Percentiles rank a stretch among this genome's conserved stretches.
Conservation (phyloP, 2,888 invertebrate species). For the Vandiemenella viatica region DNA sequence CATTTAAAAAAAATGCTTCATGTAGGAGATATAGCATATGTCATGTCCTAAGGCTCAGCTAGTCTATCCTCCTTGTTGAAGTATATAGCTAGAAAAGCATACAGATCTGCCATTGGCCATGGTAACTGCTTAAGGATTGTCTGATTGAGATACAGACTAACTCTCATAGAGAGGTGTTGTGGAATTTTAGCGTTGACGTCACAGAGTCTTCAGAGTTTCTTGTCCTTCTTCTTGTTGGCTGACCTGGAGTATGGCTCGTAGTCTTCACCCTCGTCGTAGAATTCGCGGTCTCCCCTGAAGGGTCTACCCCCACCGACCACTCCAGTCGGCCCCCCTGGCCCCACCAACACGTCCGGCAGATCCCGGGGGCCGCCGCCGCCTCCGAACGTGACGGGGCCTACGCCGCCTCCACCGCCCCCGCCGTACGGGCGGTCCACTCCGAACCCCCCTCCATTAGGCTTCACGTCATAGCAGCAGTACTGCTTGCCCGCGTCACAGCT, state of each 20-base stretch:
- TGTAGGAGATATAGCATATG: too few relatives aligned
- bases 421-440: conserved; percentile 6
- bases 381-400: background rate
- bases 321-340: conserved; percentile 39
- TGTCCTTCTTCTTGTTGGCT: conserved; percentile 6
- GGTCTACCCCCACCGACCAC: conserved; percentile 26
- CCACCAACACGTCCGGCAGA: conserved; percentile 26
- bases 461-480: conserved; percentile 44
- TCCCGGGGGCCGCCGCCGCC: conserved; percentile 1
- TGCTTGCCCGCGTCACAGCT: conserved; percentile 45
- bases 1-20: too few relatives aligned
- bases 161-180: too few relatives aligned
- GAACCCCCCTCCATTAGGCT: conserved; percentile 11
- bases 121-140: too few relatives aligned
- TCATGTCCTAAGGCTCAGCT: too few relatives aligned
- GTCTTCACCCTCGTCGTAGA: conserved; percentile 7
- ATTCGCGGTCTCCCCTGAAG: conserved; percentile 7
- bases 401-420: background rate
- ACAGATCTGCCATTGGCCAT: too few relatives aligned
- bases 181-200: too few relatives aligned
- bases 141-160: too few relatives aligned
- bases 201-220: conserved; percentile 3
- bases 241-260: conserved; percentile 10
- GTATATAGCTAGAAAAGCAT: too few relatives aligned
- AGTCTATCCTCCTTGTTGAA: too few relatives aligned